Evolutionary conservation across 2,113 vertebrate genomes (phyloP), one percentile per base, ranked within the genome.

Genomic region (Okapia johnstoni): DNA sequence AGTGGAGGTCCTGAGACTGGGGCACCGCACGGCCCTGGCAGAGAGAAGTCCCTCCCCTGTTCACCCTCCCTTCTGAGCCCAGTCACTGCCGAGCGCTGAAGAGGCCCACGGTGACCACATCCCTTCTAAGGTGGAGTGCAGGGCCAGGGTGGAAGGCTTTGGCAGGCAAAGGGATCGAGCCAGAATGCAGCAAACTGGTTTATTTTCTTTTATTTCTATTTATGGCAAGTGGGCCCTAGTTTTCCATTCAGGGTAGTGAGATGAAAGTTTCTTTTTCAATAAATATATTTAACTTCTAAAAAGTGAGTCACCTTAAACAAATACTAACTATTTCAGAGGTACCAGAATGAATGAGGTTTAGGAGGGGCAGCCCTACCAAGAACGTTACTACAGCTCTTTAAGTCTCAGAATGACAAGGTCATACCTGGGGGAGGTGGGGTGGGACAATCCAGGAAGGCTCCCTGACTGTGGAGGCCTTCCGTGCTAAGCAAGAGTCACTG

Each of bases 11-110:
- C 61, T 26, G 23, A 30, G 57, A 13, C 14, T 6, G 25, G 46
- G 9, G 33, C 21, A 16, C 23, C 23, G 3, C 33, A 80, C 7
- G 1, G 90, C 23, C 28, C 30, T 12, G 5, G 16, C 3, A 61
- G 28, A 11, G 6, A 2, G 6, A 1, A 2, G n/a, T 3, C 52
- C 14, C 17, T 11, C 54, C 77, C 1, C 8, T 2, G 6, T 28
- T 14, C 11, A 8, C 0, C 11, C 30, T 23, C 28, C 66, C 17
- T 15, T 33, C 46, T 28, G 23, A 26, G 12, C 26, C 36, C 36
- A 11, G 2, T 11, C 10, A 0, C 2, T 11, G 11, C 58, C 19
- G 2, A 10, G 6, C 4, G 3, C 61, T 5, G 0, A 28, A 3
- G 33, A 84, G 54, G 9, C 30, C 33, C 30, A 2, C 2, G 0